phyloP scores from a whole-genome alignment of 2,888 invertebrate genomes.

The Dioctria linearis region DNA sequence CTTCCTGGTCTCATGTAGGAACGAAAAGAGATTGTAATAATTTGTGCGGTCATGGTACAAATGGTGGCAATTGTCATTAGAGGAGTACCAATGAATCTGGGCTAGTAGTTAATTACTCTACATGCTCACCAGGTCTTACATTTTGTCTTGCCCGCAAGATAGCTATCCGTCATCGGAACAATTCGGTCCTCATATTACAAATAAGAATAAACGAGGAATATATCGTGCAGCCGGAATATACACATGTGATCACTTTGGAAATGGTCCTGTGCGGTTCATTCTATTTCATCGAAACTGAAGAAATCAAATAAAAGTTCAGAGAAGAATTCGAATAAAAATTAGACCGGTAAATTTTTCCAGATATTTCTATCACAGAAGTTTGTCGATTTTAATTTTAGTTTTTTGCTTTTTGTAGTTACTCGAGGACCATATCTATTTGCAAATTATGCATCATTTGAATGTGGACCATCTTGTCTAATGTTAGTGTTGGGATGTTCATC shows the following conservation, averaged over 20 bases:
- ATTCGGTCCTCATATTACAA: slow-evolving; percentile 65
- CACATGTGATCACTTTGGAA: slow-evolving; percentile 68
- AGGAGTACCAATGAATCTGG: too few relatives aligned
- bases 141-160: slow-evolving; percentile 87
- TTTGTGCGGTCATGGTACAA: too few relatives aligned
- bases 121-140: too few relatives aligned
- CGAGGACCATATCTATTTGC: slow-evolving; percentile 44
- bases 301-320: slow-evolving; percentile 60
- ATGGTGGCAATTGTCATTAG: too few relatives aligned
- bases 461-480: slow-evolving; percentile 67
- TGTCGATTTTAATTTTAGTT: not conserved
- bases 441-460: slow-evolving; percentile 63
- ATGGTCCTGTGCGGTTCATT: slow-evolving; percentile 69
- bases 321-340: slow-evolving; percentile 14
- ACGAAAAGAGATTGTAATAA: too few relatives aligned
- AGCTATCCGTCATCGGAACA: slow-evolving; percentile 71
- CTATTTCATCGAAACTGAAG: slow-evolving; percentile 63
- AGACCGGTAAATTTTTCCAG: not conserved
- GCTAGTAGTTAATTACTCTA: too few relatives aligned
- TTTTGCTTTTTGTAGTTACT: slow-evolving; percentile 19
- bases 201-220: slow-evolving; percentile 66
- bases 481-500: slow-evolving; percentile 65
- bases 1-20: too few relatives aligned
- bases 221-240: slow-evolving; percentile 68
- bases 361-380: too few relatives aligned